phyloP scores from a whole-genome alignment of 2,888 invertebrate genomes.

The Apantesis nais region DNA sequence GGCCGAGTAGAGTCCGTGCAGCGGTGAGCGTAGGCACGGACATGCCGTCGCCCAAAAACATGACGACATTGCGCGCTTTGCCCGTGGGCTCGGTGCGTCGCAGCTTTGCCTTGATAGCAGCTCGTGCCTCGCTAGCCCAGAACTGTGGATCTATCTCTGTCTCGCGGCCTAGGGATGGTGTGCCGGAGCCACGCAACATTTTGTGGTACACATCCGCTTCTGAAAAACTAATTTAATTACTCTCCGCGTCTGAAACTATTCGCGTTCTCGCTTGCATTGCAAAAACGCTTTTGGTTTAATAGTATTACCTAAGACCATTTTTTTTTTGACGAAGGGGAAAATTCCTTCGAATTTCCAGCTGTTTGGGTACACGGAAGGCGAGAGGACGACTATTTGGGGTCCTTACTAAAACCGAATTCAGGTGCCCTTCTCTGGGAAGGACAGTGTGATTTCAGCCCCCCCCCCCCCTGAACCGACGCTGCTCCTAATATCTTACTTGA shows the following conservation, averaged over 20 bases:
- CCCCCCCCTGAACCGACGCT: no score
- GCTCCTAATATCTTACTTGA: background rate
- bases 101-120: constrained; percentile 65
- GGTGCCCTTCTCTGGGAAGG: no score
- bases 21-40: constrained; percentile 89
- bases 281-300: background rate
- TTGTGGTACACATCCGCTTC: constrained; percentile 42
- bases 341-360: no score
- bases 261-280: background rate
- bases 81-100: constrained; percentile 19
- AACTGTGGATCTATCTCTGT: constrained; percentile 57
- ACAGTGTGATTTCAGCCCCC: no score
- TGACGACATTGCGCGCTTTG: constrained; percentile 85
- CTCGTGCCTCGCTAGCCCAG: constrained; percentile 79
- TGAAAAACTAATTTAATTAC: no score
- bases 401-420: no score
- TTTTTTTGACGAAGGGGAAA: no score
- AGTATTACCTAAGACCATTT: background rate
- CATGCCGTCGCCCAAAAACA: constrained; percentile 92
- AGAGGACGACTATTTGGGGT: no score
- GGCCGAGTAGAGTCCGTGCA: constrained; percentile 87
- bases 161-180: background rate
- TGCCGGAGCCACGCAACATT: background rate
- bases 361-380: no score
- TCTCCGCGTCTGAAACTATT: no score